phyloP scores from a whole-genome alignment of 2,888 invertebrate species.

The Drosophila basisetae region DNA sequence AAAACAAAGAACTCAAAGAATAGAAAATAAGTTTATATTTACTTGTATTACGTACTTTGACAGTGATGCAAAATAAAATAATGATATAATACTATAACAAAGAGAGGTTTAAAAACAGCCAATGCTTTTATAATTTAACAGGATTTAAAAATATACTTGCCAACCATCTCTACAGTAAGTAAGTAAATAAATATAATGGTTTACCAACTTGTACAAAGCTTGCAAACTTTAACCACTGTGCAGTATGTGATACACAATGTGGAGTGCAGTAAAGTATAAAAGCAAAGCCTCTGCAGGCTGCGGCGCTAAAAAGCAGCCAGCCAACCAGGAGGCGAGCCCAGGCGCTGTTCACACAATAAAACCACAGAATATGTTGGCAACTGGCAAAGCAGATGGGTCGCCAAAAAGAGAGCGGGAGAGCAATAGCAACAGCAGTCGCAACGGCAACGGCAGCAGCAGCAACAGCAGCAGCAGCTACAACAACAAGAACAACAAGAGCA shows the following conservation, averaged over 20 bases:
- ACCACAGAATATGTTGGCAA: constrained; percentile 85
- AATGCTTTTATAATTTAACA: not conserved
- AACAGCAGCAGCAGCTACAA: constrained; percentile 43
- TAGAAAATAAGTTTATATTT: not conserved
- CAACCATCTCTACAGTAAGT: no score
- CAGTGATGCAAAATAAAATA: not conserved
- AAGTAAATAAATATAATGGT: not conserved
- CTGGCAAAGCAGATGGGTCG: constrained; percentile 85
- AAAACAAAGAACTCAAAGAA: not conserved
- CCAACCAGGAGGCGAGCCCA: constrained; percentile 80
- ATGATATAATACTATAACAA: not conserved
- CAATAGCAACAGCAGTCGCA: constrained; percentile 35
- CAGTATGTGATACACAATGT: constrained; percentile 32
- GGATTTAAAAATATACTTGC: not conserved
- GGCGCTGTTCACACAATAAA: constrained; percentile 77
- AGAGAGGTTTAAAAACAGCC: not conserved
- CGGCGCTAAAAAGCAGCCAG: constrained; percentile 43
- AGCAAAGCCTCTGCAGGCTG: constrained; percentile 32
- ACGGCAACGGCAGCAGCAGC: constrained; percentile 7
- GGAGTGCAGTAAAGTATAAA: constrained; percentile 17
- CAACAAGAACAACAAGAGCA: constrained; percentile 5
- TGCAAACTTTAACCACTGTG: constrained; percentile 37
- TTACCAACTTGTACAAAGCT: not conserved
- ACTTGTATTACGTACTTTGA: not conserved
- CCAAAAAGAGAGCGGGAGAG: constrained; percentile 61